phyloP scores from a whole-genome alignment of 2,113 vertebrate species.

The Tylochromis polylepis region DNA sequence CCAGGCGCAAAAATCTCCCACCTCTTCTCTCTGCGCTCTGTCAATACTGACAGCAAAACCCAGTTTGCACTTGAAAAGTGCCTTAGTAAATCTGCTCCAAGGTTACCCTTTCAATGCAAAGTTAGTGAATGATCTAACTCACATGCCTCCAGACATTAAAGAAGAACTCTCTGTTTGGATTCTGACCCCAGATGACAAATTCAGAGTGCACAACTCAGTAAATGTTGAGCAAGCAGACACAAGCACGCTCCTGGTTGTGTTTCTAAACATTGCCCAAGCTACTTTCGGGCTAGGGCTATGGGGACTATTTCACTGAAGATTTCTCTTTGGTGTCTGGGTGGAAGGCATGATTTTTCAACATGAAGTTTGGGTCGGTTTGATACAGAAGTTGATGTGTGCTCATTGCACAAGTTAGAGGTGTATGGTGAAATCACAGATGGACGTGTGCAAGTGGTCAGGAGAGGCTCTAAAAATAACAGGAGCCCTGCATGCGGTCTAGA shows the following conservation, averaged over 20 bases:
- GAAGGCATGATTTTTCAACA: background rate
- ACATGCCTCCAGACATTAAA: background rate
- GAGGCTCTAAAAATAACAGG: background rate
- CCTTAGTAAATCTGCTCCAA: fast-evolving
- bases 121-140: background rate
- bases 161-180: background rate
- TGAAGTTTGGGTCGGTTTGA: background rate
- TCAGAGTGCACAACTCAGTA: background rate
- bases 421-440: background rate
- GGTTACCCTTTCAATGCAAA: background rate
- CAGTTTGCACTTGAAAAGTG: background rate
- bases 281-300: background rate
- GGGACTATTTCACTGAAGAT: background rate
- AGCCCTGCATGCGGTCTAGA: fast-evolving
- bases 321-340: background rate
- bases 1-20: too few species aligned
- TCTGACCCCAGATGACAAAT: background rate
- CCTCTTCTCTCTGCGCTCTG: background rate
- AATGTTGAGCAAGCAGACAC: background rate
- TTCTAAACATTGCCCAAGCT: background rate
- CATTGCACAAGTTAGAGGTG: background rate
- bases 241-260: background rate
- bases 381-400: background rate
- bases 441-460: background rate
- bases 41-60: background rate